These are phyloP conservation scores for Vicugna pacos DNA, from an alignment of 2,113 vertebrate genomes.

Conservation along the genomic window DNA sequence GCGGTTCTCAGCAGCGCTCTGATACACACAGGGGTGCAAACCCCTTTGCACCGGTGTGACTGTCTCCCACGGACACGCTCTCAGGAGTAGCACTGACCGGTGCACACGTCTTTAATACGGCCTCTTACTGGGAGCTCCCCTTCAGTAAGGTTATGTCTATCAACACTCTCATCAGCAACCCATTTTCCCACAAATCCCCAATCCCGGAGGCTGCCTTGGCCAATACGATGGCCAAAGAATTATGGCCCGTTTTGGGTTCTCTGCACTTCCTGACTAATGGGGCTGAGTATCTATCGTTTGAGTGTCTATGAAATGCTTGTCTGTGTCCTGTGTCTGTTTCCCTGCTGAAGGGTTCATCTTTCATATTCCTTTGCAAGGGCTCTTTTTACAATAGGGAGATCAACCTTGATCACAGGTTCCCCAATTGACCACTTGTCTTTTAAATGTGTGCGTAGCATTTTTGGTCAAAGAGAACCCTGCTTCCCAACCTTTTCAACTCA, in stretches of 20 bases:
- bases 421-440: background rate
- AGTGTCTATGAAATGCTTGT: background rate
- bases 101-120: background rate
- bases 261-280: background rate
- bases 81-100: background rate
- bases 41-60: background rate
- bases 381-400: background rate
- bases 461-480: background rate
- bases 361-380: background rate
- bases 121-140: background rate
- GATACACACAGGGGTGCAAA: background rate
- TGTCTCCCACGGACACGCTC: background rate
- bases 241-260: background rate
- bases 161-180: background rate
- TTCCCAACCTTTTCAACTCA: background rate
- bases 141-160: background rate
- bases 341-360: background rate
- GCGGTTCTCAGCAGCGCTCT: background rate
- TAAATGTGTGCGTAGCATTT: background rate
- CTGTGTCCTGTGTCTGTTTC: background rate
- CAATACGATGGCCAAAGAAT: background rate
- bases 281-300: background rate
- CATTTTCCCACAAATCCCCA: background rate
- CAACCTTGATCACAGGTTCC: background rate
- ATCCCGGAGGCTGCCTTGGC: rapidly evolving